Evolutionary conservation across 2,113 vertebrate species (phyloP), one percentile per base, ranked within the genome.

Genomic region (Paracanthobrama guichenoti): DNA sequence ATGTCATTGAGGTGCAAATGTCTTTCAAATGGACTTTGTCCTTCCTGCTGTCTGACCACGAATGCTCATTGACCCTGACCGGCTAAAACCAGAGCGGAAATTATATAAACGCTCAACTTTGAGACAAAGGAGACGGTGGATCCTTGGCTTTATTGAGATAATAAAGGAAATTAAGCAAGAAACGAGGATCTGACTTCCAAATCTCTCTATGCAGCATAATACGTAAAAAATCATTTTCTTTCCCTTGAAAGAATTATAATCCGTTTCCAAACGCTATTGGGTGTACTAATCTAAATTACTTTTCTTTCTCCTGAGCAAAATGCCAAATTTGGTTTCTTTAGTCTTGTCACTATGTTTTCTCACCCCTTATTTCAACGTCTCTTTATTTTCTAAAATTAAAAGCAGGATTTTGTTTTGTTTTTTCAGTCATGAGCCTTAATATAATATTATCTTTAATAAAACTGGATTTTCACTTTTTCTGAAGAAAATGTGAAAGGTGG

Each of bases 41-140:
- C 57, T 91, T 90, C 91, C 88, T 86, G 84, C 90, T 90, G 88
- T 59, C 53, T 14, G 39, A 26, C 75, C 83, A 79, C n/a, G 57
- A 79, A 44, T 64, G 78, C 42, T 66, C 18, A 80, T 48, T 80
- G 78, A 80, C 78, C 59, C 42, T 46, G 42, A 31, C 78, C 59
- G 24, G 24, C 78, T 31, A 14, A 71, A 84, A 77, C 42, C 67
- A 28, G 60, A 66, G 24, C 24, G 44, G 50, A 82, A 81, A 84
- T 81, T 55, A 66, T 59, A 50, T 18, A 84, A 74, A 59, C 16
- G 31, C 60, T 71, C 13, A 14, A 62, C 72, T 80, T 66, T 80
- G 60, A 80, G 78, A 66, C 78, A 80, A 80, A 80, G 62, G 77
- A 62, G 57, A 53, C 14, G 4, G 44, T 48, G 60, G 20, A 31